Percentiles rank a stretch among this genome's conserved stretches.
phyloP scores from a whole-genome alignment of 2,113 vertebrate genomes.

The Toxostoma redivivum region DNA sequence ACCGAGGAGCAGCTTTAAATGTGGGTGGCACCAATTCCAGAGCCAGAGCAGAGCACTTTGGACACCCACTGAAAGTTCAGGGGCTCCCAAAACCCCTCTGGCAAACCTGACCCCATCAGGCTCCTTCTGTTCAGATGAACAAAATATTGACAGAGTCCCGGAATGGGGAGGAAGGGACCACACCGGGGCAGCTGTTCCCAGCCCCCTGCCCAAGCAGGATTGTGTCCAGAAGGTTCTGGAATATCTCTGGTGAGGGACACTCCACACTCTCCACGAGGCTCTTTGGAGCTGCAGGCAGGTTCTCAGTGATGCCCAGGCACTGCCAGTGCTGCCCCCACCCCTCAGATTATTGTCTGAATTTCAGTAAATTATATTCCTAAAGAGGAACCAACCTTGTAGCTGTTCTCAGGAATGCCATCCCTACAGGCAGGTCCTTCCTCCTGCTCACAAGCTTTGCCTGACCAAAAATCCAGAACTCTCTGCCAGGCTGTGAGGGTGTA shows the following conservation, averaged over 20 bases:
- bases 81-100: background rate
- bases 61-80: fast-evolving
- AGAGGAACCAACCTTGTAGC: too few relatives aligned
- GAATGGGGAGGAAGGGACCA: background rate
- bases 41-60: background rate
- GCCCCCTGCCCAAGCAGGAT: background rate
- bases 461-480: background rate
- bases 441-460: background rate
- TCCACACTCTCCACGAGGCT: background rate
- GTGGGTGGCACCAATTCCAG: background rate
- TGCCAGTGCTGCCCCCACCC: background rate
- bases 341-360: background rate
- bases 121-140: background rate
- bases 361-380: too few relatives aligned
- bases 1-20: background rate
- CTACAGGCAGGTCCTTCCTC: background rate
- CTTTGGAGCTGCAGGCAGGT: background rate
- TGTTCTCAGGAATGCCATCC: background rate
- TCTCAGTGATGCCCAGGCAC: background rate
- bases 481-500: background rate
- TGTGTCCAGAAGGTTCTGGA: background rate
- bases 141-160: background rate
- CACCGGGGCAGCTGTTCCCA: background rate
- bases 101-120: fast-evolving
- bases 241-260: background rate